Conservation (phyloP, 2,888 invertebrate species). For the Lymantria monacha region DNA sequence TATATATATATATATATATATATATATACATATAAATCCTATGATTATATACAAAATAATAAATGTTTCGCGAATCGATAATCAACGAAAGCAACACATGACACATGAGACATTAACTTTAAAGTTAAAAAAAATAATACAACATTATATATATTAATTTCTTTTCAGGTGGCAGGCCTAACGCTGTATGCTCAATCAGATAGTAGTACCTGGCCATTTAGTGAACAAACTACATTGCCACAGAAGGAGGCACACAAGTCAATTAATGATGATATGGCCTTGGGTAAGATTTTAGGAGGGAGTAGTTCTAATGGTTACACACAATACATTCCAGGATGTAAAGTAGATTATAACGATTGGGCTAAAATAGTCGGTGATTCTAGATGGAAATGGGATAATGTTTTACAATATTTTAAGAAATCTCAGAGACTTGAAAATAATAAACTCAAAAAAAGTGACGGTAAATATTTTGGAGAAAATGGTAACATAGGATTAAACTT, state of each 20-base stretch:
- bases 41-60: too few relatives aligned
- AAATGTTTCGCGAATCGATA: too few relatives aligned
- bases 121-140: not conserved
- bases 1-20: too few relatives aligned
- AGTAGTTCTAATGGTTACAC: constrained; percentile 74
- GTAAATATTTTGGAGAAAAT: constrained; percentile 3
- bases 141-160: not conserved
- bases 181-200: constrained; percentile 18
- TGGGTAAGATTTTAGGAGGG: constrained; percentile 60
- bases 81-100: too few relatives aligned
- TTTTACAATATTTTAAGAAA: constrained; percentile 53
- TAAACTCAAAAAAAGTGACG: not conserved
- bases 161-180: constrained; percentile 28
- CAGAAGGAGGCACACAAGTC: constrained; percentile 14
- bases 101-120: too few relatives aligned
- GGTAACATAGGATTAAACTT: constrained; percentile 7
- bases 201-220: constrained; percentile 29
- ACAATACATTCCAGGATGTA: constrained; percentile 68
- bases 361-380: constrained; percentile 56
- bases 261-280: constrained; percentile 15
- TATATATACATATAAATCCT: too few relatives aligned
- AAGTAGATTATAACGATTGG: constrained; percentile 66
- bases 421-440: constrained; percentile 6
- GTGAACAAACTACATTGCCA: constrained; percentile 15
- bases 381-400: constrained; percentile 77